These are phyloP conservation scores for Mystacornis crossleyi DNA, from an alignment of 2,113 vertebrate genomes.

Conservation along the genomic window DNA sequence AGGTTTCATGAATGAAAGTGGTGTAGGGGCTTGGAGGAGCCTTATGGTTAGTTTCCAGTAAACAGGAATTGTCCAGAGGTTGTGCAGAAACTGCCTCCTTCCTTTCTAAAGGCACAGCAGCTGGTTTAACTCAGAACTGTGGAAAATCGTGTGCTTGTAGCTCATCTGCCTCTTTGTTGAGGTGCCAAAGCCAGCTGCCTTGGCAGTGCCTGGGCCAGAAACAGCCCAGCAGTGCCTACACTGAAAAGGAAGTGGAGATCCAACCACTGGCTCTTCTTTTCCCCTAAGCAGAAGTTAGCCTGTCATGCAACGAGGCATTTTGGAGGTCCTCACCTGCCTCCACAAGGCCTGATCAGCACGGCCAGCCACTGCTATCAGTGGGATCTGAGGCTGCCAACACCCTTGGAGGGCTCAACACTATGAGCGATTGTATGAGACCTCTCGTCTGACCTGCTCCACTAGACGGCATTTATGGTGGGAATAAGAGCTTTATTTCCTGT, in stretches of 20 bases:
- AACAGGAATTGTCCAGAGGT: neutral
- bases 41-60: neutral
- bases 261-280: neutral
- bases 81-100: neutral
- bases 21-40: neutral
- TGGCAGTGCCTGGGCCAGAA: neutral
- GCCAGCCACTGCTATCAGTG: rapidly evolving
- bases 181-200: neutral
- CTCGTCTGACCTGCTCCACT: neutral
- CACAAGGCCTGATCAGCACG: neutral
- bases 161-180: neutral
- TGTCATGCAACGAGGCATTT: neutral
- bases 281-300: neutral
- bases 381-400: neutral
- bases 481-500: neutral
- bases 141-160: neutral
- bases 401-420: neutral
- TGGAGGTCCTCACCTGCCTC: neutral
- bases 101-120: neutral
- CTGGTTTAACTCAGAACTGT: neutral
- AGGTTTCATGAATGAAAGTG: neutral
- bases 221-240: neutral
- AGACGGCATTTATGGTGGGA: neutral
- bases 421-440: neutral
- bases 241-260: neutral